Evolutionary conservation across 2,113 vertebrate genomes (phyloP), one percentile per base, ranked within the genome.

Genomic region (Phylloscopus whistleri): DNA sequence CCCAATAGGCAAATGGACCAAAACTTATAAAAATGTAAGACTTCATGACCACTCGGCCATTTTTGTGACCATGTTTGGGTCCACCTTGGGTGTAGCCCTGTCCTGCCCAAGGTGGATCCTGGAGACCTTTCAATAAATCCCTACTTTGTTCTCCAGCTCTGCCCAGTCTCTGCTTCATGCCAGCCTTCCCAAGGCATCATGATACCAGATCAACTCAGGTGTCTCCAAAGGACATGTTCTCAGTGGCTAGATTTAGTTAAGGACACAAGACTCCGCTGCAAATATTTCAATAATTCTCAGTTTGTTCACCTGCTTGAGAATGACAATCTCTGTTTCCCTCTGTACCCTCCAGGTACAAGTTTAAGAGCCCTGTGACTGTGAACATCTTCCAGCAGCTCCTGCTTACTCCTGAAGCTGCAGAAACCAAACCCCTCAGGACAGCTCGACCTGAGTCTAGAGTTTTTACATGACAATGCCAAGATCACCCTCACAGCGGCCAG

Each of bases 341-440:
- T n/a, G n/a, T n/a, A 28, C 17, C 35, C 0, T 0, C 5, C 37
- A 7, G 1, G 3, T n/a, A 5, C 5, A 2, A 41, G 16, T 24
- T 5, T 37, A 16, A 21, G 14, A 31, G 8, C 5, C 6, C 6
- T 21, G 22, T 28, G 19, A 7, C 6, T 21, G 22, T 28, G 19
- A 10, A 12, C 16, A 9, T 33, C 30, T 16, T 18, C 28, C 55
- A 82, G 43, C 27, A 80, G 28, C 33, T 84, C n/a, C 81, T 48
- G 14, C 26, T 77, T n/a, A 6, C 17, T 62, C 43, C 46, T 62
- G 49, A 20, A 62, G 23, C 22, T 69, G 19, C 37, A 83, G 23
- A 63, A 80, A 35, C n/a, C 20, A 70, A 93, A 96, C 11, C 13
- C 43, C 26, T 64, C 10, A 4, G 22, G 23, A 22, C 56, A 83